A percentile compares a stretch with the other conserved stretches of the same genome.
Evolutionary conservation across 2,888 invertebrate genomes (phyloP).

Genomic region (Brachycybe producta): DNA sequence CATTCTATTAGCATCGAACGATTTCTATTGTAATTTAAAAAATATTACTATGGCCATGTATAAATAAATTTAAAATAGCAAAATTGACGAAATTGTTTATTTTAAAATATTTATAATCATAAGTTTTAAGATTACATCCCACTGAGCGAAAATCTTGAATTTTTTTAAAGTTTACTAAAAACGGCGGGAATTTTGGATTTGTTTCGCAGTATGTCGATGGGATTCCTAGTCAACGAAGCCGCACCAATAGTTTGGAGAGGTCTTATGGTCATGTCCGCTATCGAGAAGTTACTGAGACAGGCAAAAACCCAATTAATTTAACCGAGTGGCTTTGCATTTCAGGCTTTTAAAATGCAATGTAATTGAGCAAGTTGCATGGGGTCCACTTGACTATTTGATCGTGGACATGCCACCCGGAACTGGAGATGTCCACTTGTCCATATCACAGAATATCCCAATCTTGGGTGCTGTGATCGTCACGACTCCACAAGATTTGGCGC

Average conservation of each 20-base stretch:
- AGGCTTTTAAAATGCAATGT: background rate
- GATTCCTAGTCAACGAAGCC: constrained; percentile 69
- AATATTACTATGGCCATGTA: no score
- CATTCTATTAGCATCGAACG: no score
- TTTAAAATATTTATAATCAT: no score
- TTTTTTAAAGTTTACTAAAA: no score
- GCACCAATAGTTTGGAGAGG: constrained; percentile 90
- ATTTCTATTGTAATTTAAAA: no score
- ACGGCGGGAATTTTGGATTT: background rate
- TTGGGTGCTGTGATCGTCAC: constrained; percentile 66
- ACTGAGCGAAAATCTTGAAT: no score
- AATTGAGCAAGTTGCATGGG: constrained; percentile 62
- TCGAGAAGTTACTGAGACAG: constrained; percentile 68
- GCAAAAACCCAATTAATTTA: constrained; percentile 23
- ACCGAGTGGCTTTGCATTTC: no score
- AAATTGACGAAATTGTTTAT: no score
- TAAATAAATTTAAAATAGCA: no score
- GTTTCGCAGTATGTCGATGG: constrained; percentile 80
- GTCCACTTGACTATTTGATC: constrained; percentile 68
- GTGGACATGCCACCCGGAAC: constrained; percentile 95
- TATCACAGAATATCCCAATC: constrained; percentile 76
- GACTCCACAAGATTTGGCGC: constrained; percentile 77
- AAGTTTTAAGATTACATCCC: no score
- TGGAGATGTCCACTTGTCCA: constrained; percentile 83
- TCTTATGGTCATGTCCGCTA: constrained; percentile 89